phyloP scores from a whole-genome alignment of 2,888 invertebrate genomes.

The Graphium colonna region DNA sequence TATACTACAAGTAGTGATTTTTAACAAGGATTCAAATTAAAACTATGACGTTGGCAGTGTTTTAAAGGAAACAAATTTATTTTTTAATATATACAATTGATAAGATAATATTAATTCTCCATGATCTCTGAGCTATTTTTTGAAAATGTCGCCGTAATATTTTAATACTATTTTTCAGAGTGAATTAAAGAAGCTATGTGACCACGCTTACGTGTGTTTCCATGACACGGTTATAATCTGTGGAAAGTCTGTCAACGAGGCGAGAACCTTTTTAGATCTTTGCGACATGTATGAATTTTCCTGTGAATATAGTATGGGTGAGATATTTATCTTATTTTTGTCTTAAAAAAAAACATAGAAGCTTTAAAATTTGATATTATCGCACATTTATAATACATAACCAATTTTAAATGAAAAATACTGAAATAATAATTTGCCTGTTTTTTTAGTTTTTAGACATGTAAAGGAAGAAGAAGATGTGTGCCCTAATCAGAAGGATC shows the following conservation, averaged over 20 bases:
- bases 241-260: conserved; percentile 66
- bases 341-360: too few species aligned
- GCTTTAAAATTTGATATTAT: too few species aligned
- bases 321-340: conserved; percentile 18
- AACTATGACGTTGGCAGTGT: too few species aligned
- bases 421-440: too few species aligned
- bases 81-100: too few species aligned
- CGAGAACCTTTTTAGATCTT: conserved; percentile 63
- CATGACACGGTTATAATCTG: conserved; percentile 64
- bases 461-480: conserved; percentile 63
- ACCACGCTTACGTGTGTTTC: conserved; percentile 62
- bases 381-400: background rate
- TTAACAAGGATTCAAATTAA: too few species aligned
- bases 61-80: too few species aligned
- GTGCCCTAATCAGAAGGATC: conserved; percentile 59
- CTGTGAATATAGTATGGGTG: conserved; percentile 68
- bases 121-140: background rate
- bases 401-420: background rate
- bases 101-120: too few species aligned
- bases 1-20: too few species aligned
- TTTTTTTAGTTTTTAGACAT: conserved; percentile 62
- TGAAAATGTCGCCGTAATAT: background rate
- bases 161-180: conserved; percentile 36
- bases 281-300: conserved; percentile 70
- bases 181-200: conserved; percentile 60